Evolutionary conservation across 2,113 vertebrate genomes (phyloP).

Genomic region (Solenodon paradoxus): DNA sequence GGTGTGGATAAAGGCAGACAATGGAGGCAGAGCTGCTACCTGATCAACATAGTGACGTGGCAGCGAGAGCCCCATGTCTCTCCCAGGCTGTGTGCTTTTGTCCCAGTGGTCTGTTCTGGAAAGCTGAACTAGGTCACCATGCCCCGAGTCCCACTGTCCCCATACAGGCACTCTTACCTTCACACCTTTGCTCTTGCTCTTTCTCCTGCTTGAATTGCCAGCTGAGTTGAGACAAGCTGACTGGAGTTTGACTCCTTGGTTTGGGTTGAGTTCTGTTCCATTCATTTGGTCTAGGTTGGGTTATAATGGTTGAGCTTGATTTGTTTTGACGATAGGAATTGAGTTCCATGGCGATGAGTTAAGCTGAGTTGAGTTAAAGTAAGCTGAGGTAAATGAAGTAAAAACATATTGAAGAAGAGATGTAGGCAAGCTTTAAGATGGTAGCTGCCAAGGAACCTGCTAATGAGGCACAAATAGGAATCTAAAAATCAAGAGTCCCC

Average conservation of each 20-base stretch:
- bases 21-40: background rate
- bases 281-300: background rate
- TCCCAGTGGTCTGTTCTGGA: background rate
- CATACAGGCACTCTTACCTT: background rate
- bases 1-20: background rate
- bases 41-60: background rate
- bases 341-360: background rate
- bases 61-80: background rate
- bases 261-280: background rate
- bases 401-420: background rate
- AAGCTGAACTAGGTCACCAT: background rate
- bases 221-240: background rate
- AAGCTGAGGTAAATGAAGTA: background rate
- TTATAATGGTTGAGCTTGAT: background rate
- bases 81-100: background rate
- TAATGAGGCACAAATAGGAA: background rate
- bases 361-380: background rate
- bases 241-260: background rate
- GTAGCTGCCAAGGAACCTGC: background rate
- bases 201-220: background rate
- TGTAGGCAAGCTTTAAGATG: background rate
- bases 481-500: background rate
- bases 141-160: rapidly evolving
- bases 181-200: background rate
- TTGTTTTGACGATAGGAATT: background rate